Evolutionary conservation across 2,113 vertebrate species (phyloP).

Genomic region (Sturnus vulgaris): DNA sequence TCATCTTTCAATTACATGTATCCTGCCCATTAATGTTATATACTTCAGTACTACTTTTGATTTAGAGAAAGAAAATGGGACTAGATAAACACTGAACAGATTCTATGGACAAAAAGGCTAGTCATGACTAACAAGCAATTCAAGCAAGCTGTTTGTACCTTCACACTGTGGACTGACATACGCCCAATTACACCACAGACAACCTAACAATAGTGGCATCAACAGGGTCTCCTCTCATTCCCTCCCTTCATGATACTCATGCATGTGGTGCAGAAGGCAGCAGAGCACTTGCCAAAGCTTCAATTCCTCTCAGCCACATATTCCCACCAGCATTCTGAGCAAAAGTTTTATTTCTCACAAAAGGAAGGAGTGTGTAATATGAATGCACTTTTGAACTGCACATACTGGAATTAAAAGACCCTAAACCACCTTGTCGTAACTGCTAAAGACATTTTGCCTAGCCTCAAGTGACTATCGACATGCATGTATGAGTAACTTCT

Average conservation of each 20-base stretch:
- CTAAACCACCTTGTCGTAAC: not conserved
- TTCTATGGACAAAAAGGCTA: not conserved
- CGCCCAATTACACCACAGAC: not conserved
- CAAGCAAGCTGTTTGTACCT: not conserved
- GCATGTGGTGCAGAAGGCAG: accelerated
- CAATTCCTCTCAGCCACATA: not conserved
- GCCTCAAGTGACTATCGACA: not conserved
- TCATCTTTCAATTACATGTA: not conserved
- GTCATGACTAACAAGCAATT: not conserved
- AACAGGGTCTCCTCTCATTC: not conserved
- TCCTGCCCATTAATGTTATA: not conserved
- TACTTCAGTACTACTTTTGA: not conserved
- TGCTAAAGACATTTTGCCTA: not conserved
- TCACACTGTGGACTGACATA: not conserved
- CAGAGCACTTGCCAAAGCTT: not conserved
- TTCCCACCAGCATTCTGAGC: not conserved
- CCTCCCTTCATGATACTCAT: not conserved
- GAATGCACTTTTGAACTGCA: not conserved
- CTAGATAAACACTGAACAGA: not conserved
- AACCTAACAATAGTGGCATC: not conserved
- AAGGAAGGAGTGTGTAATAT: not conserved
- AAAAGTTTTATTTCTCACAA: not conserved
- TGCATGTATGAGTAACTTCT: not conserved
- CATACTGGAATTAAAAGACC: not conserved
- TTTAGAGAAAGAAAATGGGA: not conserved